Evolutionary conservation across 2,888 invertebrate species (phyloP).

Genomic region (Encarsia formosa): DNA sequence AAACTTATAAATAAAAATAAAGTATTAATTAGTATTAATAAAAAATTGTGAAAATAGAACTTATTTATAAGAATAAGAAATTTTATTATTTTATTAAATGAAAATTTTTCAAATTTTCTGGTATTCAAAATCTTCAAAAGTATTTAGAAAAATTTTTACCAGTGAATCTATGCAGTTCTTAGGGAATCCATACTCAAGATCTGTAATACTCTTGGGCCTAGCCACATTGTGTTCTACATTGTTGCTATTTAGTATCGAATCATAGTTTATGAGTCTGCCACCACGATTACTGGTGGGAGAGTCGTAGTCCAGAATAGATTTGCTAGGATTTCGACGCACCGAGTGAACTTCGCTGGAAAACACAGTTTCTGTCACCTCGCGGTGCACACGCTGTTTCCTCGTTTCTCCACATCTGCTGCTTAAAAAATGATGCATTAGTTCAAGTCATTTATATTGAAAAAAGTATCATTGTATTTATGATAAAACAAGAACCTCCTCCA

Average conservation of each 20-base stretch:
- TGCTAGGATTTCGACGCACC: constrained; percentile 54
- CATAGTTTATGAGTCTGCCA: constrained; percentile 46
- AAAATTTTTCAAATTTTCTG: too few species aligned
- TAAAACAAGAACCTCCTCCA: too few species aligned
- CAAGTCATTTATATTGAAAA: too few species aligned
- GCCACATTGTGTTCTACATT: constrained; percentile 47
- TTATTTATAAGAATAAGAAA: too few species aligned
- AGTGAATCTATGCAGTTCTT: constrained; percentile 48
- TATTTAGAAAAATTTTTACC: constrained; percentile 11
- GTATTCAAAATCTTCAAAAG: too few species aligned
- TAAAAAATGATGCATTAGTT: too few species aligned
- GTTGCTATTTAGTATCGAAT: constrained; percentile 50
- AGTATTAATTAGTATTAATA: too few species aligned
- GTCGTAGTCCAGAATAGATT: constrained; percentile 48
- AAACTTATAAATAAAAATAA: too few species aligned
- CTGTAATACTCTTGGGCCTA: constrained; percentile 46
- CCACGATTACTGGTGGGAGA: constrained; percentile 46
- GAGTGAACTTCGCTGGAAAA: constrained; percentile 62
- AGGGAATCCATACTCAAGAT: constrained; percentile 48
- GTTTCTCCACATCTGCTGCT: constrained; percentile 48
- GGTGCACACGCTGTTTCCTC: constrained; percentile 51
- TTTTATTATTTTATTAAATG: too few species aligned
- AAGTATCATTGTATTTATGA: too few species aligned
- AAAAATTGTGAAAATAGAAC: too few species aligned
- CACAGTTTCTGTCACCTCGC: constrained; percentile 61